phyloP scores from a whole-genome alignment of 2,113 vertebrate species.

The Pao palembangensis region DNA sequence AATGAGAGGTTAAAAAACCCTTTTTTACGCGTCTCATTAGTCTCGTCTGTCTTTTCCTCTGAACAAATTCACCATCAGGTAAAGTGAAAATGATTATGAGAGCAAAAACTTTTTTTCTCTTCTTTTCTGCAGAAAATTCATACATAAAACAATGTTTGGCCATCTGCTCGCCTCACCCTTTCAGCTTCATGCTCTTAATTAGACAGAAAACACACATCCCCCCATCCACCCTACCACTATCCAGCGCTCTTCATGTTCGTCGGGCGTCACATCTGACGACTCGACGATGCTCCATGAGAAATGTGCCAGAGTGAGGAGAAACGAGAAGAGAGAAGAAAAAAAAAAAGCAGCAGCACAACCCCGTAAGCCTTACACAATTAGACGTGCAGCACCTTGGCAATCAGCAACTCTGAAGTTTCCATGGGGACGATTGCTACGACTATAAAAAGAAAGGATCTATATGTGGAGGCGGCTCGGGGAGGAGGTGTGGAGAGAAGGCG shows the following conservation, averaged over 20 bases:
- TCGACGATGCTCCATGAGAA: slow-evolving; percentile 21
- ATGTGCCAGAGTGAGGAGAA: slow-evolving; percentile 26
- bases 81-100: slow-evolving; percentile 38
- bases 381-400: slow-evolving; percentile 61
- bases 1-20: slow-evolving; percentile 50
- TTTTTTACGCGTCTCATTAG: slow-evolving; percentile 36
- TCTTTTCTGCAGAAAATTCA: slow-evolving; percentile 14
- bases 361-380: slow-evolving; percentile 62
- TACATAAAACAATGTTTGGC: slow-evolving; percentile 39
- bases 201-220: slow-evolving; percentile 58
- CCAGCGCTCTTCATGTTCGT: too few relatives aligned
- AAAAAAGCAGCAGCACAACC: slow-evolving; percentile 15
- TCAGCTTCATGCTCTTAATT: slow-evolving; percentile 20
- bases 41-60: slow-evolving; percentile 26
- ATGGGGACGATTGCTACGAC: slow-evolving; percentile 63
- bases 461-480: slow-evolving; percentile 58
- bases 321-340: neutral
- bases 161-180: slow-evolving; percentile 8
- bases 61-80: slow-evolving; percentile 20
- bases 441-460: slow-evolving; percentile 69
- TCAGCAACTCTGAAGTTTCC: slow-evolving; percentile 66
- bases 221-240: slow-evolving; percentile 33
- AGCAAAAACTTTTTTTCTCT: slow-evolving; percentile 33
- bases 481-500: slow-evolving; percentile 60
- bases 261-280: slow-evolving; percentile 20